Base-by-base conservation (phyloP, 1,140 invertebrate genomes). In the Amyelois transitella region DNA sequence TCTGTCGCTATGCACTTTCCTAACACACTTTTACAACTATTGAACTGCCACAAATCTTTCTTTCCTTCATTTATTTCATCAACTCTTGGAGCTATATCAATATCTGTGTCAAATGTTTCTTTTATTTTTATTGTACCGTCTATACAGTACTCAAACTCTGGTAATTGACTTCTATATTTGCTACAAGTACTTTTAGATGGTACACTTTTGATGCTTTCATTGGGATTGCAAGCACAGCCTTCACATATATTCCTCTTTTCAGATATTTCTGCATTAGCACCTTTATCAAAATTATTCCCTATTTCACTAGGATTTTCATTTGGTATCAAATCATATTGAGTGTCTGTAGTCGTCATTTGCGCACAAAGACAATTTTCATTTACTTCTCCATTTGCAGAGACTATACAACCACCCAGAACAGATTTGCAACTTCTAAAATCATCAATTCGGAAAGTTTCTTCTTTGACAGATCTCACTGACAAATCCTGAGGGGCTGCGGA, bases 1-100 rank as follows among this genome's bases (percentile, higher is more conserved):
- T 76, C 82, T 60, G 77, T 82, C 1, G 85, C 82, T 47, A 88
- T 86, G 55, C 85, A 88, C 48, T 75, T 82, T 4, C 84, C 82
- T 44, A 86, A 58, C 1, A 81, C 59, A 49, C 60, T 78, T 50
- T 85, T 83, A 58, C 84, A 88, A 64, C 75, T 84, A 45, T 81
- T 85, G 38, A 65, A 79, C 24, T 75, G 73, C 18, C 17, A n/a
- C 18, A 28, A 60, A 54, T 50, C 25, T 51, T 55, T 68, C 4
- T 47, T 62, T 60, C 12, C 38, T 22, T 58, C 56, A n/a, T 22
- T 32, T 44, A 18, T 32, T 20, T 59, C 55, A 19, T 52, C 53
- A 7, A 52, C 47, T 43, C 51, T 28, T 19, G 49, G 48, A 32
- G 21, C 7, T 6, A 18, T 20, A 6, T 51, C 1, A 2, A 77